Evolutionary conservation across 1,140 invertebrate genomes (phyloP).

Genomic region (Neomicropteryx cornuta): DNA sequence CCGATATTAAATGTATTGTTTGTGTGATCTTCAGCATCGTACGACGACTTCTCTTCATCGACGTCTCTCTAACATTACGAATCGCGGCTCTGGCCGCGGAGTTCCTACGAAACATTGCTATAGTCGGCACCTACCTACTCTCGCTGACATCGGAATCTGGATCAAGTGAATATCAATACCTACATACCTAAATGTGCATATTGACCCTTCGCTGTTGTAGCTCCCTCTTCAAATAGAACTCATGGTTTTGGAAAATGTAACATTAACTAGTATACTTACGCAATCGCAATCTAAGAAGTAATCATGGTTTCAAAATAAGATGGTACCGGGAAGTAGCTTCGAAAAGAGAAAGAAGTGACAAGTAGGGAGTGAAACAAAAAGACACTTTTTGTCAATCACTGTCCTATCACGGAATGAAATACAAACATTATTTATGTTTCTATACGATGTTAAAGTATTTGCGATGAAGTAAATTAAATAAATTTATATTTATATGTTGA

Average conservation of each 20-base stretch:
- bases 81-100: constrained; percentile 31
- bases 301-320: too few relatives aligned
- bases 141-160: constrained; percentile 35
- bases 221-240: constrained; percentile 11
- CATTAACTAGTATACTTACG: too few relatives aligned
- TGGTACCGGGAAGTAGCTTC: too few relatives aligned
- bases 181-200: constrained; percentile 29
- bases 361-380: too few relatives aligned
- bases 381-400: too few relatives aligned
- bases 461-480: too few relatives aligned
- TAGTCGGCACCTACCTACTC: constrained; percentile 23
- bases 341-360: too few relatives aligned
- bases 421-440: too few relatives aligned
- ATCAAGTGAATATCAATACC: constrained; percentile 29
- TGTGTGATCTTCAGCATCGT: constrained; percentile 45
- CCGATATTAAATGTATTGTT: constrained; percentile 30
- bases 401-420: too few relatives aligned
- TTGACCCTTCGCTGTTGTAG: constrained; percentile 14
- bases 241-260: background rate
- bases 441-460: too few relatives aligned
- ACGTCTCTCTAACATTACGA: constrained; percentile 43
- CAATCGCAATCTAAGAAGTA: too few relatives aligned
- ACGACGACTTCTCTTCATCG: constrained; percentile 49
- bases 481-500: too few relatives aligned
- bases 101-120: constrained; percentile 29